Evolutionary conservation across 2,888 invertebrate genomes (phyloP).

Genomic region (Gnatocerus cornutus): DNA sequence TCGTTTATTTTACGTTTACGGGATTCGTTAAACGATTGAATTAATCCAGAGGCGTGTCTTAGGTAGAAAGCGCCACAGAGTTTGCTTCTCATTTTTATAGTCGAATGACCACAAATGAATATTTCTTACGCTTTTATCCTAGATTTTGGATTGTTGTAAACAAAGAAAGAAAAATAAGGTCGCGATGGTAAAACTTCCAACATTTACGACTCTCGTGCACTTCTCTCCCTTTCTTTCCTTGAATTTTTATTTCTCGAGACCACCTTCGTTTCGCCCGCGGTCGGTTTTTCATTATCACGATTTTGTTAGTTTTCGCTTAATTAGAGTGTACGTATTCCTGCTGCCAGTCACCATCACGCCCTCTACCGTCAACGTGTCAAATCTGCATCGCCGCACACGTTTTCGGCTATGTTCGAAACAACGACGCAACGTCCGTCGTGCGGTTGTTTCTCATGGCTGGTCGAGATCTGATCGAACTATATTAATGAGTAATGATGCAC

Average conservation of each 20-base stretch:
- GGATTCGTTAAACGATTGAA: conserved; percentile 6
- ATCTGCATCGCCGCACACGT: conserved; percentile 22
- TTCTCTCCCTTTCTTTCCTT: too few species aligned
- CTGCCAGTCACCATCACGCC: conserved; percentile 39
- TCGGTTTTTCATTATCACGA: conserved; percentile 32
- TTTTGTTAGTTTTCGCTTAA: conserved; percentile 38
- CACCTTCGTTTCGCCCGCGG: conserved; percentile 9
- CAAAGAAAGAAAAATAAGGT: neutral
- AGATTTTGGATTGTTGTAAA: neutral
- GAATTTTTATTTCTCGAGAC: neutral
- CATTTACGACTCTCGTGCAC: too few species aligned
- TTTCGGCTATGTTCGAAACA: conserved; percentile 18
- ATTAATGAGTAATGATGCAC: conserved; percentile 73
- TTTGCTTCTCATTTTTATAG: conserved; percentile 8
- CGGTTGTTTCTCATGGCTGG: conserved; percentile 67
- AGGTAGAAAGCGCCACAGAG: conserved; percentile 12
- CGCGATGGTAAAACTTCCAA: too few species aligned
- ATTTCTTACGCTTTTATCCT: neutral
- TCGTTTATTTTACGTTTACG: too few species aligned
- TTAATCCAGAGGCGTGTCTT: conserved; percentile 16
- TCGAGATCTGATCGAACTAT: conserved; percentile 70
- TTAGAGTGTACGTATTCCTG: conserved; percentile 27
- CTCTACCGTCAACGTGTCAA: conserved; percentile 44
- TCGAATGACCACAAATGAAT: conserved; percentile 4
- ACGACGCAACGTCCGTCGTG: conserved; percentile 34